Base-by-base conservation (phyloP, 2,797 vertebrate species). In the Salarias fasciatus region DNA sequence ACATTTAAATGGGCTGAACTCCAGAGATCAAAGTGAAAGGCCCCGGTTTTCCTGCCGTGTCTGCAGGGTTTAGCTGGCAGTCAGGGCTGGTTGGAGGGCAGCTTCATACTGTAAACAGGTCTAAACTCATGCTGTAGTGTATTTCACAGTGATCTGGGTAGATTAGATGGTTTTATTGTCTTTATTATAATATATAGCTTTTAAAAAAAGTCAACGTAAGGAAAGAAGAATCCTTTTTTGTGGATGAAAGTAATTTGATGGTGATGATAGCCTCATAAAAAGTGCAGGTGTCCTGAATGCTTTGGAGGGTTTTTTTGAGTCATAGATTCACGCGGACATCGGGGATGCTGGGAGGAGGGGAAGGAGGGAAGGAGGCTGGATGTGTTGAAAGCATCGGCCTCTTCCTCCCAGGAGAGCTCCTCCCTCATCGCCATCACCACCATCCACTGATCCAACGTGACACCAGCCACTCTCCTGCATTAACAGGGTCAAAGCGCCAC, bases 401-500 rank as follows among this genome's bases (percentile, higher is more conserved):
- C 46, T 49, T 69, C 38, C 10, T 84, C 86, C 80, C 83, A 51
- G 44, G 73, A 81, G 69, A 61, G 53, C 18, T 52, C 49, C 72
- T 52, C 40, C 65, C 49, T 54, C 72, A 87, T 79, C 44, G 57
- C 75, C 84, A 43, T 80, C 85, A 80, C 84, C 86, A 76, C 63
- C 82, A 87, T 90, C 89, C 87, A 76, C 86, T 92, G 94, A 92
- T 89, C 41, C 74, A 82, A 85, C 84, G 82, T 91, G 93, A 94
- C 94, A 92, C 6, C 47, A 88, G 65, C 63, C 79, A 90, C 90
- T 93, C 88, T 77, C 86, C 61, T 24, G 69, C 43, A 81, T 85
- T 89, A 75, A 77, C 64, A 75, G 90, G 89, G 89, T 89, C 91
- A 84, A 77, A 63, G 72, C 66, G 45, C 8, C 69, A 69, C 60